phyloP scores from a whole-genome alignment of 2,113 vertebrate species.

The Plotosus lineatus region DNA sequence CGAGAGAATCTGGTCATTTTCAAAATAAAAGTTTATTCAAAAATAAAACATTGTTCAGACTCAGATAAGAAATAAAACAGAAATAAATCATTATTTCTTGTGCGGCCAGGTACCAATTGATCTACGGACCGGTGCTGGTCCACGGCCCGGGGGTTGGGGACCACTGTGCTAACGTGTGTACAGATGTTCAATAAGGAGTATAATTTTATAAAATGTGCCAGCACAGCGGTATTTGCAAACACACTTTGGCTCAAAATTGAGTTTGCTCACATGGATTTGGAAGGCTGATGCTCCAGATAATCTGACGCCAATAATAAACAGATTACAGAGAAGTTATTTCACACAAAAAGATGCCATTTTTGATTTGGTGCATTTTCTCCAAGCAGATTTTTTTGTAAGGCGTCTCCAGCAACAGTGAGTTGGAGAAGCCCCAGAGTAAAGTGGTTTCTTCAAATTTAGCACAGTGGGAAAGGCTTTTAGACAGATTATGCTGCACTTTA shows the following conservation, averaged over 20 bases:
- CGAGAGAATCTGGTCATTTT: too few species aligned
- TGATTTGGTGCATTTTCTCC: neutral
- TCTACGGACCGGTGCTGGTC: too few species aligned
- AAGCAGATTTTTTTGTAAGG: neutral
- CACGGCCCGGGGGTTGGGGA: too few species aligned
- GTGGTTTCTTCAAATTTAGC: neutral
- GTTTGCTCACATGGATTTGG: neutral
- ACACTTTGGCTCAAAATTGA: slow-evolving; percentile 4
- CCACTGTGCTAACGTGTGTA: neutral
- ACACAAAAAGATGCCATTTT: neutral
- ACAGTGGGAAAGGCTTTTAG: neutral
- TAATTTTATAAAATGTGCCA: slow-evolving; percentile 7
- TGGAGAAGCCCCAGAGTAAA: neutral
- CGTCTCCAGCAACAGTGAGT: neutral
- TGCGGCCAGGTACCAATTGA: too few species aligned
- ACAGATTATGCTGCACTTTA: neutral
- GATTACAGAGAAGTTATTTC: neutral
- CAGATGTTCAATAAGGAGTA: slow-evolving; percentile 9
- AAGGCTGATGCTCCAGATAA: neutral
- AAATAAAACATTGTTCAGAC: too few species aligned
- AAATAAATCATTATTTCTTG: too few species aligned
- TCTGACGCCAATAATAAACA: neutral
- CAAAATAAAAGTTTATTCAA: too few species aligned
- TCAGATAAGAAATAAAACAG: too few species aligned
- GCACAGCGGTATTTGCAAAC: slow-evolving; percentile 3